Conservation (phyloP, 1,140 invertebrate genomes). For the Colletes gigas region DNA sequence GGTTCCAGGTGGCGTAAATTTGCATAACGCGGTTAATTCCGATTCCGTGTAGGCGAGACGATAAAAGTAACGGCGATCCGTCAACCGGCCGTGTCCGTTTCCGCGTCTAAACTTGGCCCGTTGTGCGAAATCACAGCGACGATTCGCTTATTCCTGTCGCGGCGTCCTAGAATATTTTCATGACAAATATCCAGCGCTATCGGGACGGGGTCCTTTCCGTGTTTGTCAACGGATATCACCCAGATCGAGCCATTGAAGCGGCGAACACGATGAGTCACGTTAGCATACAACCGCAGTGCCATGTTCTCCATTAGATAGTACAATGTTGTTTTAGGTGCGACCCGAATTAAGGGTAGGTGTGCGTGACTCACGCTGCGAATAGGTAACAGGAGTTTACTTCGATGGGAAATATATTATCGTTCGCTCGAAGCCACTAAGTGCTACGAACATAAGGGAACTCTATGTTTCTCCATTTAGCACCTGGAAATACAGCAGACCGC, state of each 20-base stretch:
- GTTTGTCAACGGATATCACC: conserved; percentile 54
- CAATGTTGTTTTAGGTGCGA: conserved; percentile 62
- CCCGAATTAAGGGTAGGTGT: conserved; percentile 50
- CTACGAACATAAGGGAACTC: conserved; percentile 9
- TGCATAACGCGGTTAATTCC: conserved; percentile 6
- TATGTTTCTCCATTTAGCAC: conserved; percentile 34
- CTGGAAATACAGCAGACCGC: not conserved
- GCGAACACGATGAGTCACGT: conserved; percentile 63
- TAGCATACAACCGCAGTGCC: conserved; percentile 58
- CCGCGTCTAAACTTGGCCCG: not conserved
- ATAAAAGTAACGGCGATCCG: not conserved
- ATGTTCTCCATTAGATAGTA: conserved; percentile 62
- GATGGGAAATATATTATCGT: conserved; percentile 56
- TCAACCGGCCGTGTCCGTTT: not conserved
- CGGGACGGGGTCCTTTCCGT: conserved; percentile 13
- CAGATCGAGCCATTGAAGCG: conserved; percentile 46
- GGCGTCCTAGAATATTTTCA: conserved; percentile 47
- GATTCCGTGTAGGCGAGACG: not conserved
- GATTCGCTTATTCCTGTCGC: not conserved
- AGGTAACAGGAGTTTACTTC: conserved; percentile 47
- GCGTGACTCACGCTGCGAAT: conserved; percentile 56
- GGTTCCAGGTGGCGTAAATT: not conserved
- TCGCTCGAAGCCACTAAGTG: not conserved
- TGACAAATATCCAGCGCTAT: conserved; percentile 52
- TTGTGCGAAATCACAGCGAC: conserved; percentile 12